Evolutionary conservation across 1,140 invertebrate genomes (phyloP).

Genomic region (Homarus americanus): DNA sequence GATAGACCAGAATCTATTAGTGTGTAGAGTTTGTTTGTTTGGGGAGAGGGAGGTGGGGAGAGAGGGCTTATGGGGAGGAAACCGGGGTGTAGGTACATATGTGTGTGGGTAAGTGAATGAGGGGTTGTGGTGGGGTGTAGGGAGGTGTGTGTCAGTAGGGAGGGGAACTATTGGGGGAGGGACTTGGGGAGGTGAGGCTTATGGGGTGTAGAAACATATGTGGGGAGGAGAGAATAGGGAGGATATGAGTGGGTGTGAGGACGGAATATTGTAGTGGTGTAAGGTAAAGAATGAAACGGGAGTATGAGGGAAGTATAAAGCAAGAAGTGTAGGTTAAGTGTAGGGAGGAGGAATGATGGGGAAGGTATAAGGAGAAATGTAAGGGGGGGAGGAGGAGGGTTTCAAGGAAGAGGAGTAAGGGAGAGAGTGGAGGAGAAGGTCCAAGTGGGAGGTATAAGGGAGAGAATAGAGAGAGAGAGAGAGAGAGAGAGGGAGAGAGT

Average conservation of each 20-base stretch:
- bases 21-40: background rate
- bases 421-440: too few species aligned
- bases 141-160: too few species aligned
- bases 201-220: too few species aligned
- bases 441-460: too few species aligned
- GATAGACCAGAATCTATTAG: slow-evolving; percentile 1
- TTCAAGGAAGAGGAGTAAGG: too few species aligned
- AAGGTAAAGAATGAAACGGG: background rate
- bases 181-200: too few species aligned
- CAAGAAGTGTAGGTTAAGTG: background rate
- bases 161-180: too few species aligned
- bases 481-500: too few species aligned
- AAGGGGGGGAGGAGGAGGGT: background rate
- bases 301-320: background rate
- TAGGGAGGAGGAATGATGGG: background rate
- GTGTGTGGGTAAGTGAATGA: too few species aligned
- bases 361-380: background rate
- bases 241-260: background rate
- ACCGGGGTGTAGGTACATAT: too few species aligned
- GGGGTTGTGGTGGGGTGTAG: too few species aligned
- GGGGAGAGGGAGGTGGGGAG: background rate
- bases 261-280: background rate
- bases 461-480: too few species aligned
- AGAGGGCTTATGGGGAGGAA: background rate
- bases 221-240: background rate